These are phyloP conservation scores for Prolemur simus DNA, from an alignment of 2,113 vertebrate species.

Conservation along the genomic window DNA sequence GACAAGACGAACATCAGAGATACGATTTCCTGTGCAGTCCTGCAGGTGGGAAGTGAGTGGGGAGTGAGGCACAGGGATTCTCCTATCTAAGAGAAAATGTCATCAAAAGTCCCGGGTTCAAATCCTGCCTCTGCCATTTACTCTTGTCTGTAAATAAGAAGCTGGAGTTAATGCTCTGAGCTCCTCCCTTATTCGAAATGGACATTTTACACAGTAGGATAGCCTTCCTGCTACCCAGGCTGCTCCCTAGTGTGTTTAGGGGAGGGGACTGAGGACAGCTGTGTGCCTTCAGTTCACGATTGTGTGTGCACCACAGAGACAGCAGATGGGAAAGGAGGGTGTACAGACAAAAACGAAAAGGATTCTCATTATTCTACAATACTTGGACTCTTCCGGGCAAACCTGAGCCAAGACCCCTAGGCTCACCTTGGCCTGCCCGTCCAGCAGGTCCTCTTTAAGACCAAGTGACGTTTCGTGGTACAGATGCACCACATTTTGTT, in stretches of 20 bases:
- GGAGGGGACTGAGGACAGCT: no score
- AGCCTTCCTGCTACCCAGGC: neutral
- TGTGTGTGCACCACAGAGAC: no score
- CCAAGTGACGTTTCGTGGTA: neutral
- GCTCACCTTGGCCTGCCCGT: no score
- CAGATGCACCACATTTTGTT: neutral
- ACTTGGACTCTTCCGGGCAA: neutral
- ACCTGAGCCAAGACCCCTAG: neutral
- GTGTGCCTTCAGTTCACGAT: neutral
- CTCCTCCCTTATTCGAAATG: neutral
- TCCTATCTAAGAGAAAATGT: neutral
- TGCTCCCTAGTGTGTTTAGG: neutral
- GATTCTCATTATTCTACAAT: neutral
- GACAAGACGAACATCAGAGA: neutral
- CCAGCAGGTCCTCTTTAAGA: neutral
- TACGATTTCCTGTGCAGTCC: neutral
- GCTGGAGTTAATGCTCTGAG: neutral
- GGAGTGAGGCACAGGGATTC: neutral
- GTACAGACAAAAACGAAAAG: neutral
- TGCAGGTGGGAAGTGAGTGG: neutral
- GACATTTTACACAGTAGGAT: no score
- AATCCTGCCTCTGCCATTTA: neutral
- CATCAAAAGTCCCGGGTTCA: neutral
- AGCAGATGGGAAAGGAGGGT: accelerated
- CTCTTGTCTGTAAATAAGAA: neutral